Evolutionary conservation across 1,140 invertebrate genomes (phyloP), one percentile per base, ranked within the genome.

Genomic region (Arion vulgaris): DNA sequence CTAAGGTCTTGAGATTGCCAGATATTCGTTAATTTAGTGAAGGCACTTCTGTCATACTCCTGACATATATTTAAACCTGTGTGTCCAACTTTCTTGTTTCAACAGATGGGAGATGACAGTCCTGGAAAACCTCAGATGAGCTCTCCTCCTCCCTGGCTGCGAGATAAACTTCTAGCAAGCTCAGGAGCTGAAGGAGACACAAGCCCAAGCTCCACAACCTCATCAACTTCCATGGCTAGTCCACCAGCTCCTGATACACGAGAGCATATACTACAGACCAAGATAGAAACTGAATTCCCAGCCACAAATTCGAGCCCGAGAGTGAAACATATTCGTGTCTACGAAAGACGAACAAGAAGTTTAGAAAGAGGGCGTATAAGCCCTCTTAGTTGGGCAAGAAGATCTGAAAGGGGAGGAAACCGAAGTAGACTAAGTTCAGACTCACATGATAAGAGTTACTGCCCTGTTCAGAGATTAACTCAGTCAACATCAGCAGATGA

Each of bases 251-350:
- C 71, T 7, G 68, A 73, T 17, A 72, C 53, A 38, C 66, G 78
- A 26, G 83, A 84, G 71, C 78, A 83, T 17, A 82, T 81, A 7
- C 80, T 85, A 51, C 82, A 85, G 38, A 90, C 87, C 66, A 88
- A 88, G 83, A 90, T 91, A 75, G 88, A 91, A 82, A 91, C 90
- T 68, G 90, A 91, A 80, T 91, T 91, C 83, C 90, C 90, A 17
- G 90, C 87, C 13, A 89, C 85, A n/a, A 89, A 89, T 76, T 84
- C 87, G 32, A 91, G 90, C 85, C 90, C 90, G 0, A 91, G 90
- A 79, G 83, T 89, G 53, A 91, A 90, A 80, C 89, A 87, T 79
- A 84, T 91, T n/a, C 86, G 77, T 68, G 83, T 89, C n/a, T 62
- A 81, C 32, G 87, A 90, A 45, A 77, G 87, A 51, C 83, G 85